Evolutionary conservation across 1,140 invertebrate species (phyloP).

Genomic region (Laupala kohalensis): DNA sequence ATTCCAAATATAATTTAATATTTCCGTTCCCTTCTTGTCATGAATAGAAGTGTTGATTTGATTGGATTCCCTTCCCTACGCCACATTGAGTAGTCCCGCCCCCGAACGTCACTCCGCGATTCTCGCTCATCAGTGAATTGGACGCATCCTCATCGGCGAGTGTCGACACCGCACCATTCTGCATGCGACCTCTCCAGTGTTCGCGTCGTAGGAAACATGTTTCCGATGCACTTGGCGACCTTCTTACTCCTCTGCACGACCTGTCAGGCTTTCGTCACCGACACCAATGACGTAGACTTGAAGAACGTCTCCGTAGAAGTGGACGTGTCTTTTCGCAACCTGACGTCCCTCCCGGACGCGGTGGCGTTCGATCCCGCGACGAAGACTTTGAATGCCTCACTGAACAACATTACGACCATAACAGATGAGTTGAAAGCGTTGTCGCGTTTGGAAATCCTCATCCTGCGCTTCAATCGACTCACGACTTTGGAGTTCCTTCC

Average conservation of each 20-base stretch:
- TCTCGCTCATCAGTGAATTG: background rate
- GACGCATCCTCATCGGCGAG: background rate
- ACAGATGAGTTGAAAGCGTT: background rate
- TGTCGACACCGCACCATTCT: background rate
- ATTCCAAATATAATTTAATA: too few relatives aligned
- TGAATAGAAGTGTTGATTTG: too few relatives aligned
- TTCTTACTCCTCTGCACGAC: too few relatives aligned
- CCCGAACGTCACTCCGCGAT: too few relatives aligned
- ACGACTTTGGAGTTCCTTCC: background rate
- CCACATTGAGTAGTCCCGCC: too few relatives aligned
- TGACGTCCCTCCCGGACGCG: background rate
- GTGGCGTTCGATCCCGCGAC: background rate
- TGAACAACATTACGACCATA: background rate
- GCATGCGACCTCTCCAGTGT: too few relatives aligned
- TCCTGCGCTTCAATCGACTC: background rate
- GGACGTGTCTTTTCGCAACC: background rate
- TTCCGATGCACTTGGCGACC: too few relatives aligned
- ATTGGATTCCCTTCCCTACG: too few relatives aligned
- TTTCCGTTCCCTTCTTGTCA: too few relatives aligned
- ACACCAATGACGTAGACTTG: background rate
- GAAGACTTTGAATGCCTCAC: background rate
- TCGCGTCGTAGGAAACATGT: too few relatives aligned
- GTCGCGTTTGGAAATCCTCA: background rate
- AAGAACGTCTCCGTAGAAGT: background rate
- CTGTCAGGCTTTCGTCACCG: too few relatives aligned